phyloP scores from a whole-genome alignment of 1,140 invertebrate species.

The Drosophila suzukii region DNA sequence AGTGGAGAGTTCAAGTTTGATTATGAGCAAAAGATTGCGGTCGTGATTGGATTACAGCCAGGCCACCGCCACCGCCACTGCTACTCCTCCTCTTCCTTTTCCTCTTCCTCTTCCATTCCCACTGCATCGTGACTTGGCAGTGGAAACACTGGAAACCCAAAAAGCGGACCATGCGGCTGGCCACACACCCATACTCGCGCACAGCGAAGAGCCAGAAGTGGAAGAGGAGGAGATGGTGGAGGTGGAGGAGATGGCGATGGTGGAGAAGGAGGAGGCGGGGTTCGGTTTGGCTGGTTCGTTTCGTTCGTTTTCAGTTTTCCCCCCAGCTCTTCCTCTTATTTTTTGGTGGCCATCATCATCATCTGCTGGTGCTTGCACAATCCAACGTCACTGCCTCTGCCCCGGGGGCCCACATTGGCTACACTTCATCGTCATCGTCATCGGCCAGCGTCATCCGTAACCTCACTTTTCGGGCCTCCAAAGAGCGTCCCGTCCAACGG shows the following conservation, averaged over 20 bases:
- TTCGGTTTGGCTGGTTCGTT: constrained; percentile 29
- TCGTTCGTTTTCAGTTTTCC: constrained; percentile 11
- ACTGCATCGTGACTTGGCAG: constrained; percentile 51
- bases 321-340: constrained; percentile 12
- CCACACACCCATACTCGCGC: constrained; percentile 33
- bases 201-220: neutral
- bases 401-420: constrained; percentile 6
- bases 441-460: constrained; percentile 19
- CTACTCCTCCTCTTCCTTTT: constrained; percentile 6
- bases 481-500: constrained; percentile 5
- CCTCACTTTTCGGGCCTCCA: constrained; percentile 48
- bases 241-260: too few species aligned
- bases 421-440: constrained; percentile 30
- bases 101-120: constrained; percentile 7
- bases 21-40: constrained; percentile 37
- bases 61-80: constrained; percentile 5
- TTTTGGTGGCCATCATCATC: constrained; percentile 48
- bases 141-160: constrained; percentile 37
- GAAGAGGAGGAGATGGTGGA: neutral
- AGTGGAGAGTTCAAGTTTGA: constrained; percentile 36
- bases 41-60: constrained; percentile 39
- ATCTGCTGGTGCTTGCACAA: constrained; percentile 37
- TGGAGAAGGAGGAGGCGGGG: constrained; percentile 14
- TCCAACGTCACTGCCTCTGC: constrained; percentile 4
- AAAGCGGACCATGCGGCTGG: constrained; percentile 39